phyloP scores from a whole-genome alignment of 2,888 invertebrate genomes.

The Nebria salina region DNA sequence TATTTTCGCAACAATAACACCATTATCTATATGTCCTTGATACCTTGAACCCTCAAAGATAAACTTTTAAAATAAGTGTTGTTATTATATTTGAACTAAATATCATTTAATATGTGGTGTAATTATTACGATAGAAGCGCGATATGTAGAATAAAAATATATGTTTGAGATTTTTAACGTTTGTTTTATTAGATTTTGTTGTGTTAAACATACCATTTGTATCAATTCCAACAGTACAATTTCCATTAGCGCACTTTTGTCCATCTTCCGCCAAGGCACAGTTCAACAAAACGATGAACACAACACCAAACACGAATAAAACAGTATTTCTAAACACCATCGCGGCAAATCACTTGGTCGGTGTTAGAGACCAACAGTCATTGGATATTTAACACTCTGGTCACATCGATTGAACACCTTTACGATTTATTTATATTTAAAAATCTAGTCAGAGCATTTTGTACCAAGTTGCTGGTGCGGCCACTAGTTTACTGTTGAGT shows the following conservation, averaged over 20 bases:
- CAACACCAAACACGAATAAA: constrained; percentile 16
- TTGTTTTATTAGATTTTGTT: background rate
- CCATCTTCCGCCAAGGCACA: constrained; percentile 48
- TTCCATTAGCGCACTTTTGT: constrained; percentile 27
- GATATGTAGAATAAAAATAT: too few relatives aligned
- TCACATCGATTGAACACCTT: background rate
- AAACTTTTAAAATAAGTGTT: too few relatives aligned
- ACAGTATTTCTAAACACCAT: background rate
- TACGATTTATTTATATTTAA: background rate
- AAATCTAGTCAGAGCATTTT: background rate
- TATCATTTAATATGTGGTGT: too few relatives aligned
- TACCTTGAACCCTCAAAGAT: too few relatives aligned
- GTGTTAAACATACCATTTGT: constrained; percentile 22
- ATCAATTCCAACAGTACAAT: constrained; percentile 38
- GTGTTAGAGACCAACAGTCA: background rate
- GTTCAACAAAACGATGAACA: constrained; percentile 49
- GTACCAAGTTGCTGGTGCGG: constrained; percentile 7
- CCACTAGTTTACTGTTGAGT: background rate
- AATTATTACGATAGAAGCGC: too few relatives aligned
- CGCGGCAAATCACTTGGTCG: background rate
- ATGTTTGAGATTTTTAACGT: background rate
- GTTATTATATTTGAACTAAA: too few relatives aligned
- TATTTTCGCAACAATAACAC: too few relatives aligned
- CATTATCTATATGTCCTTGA: too few relatives aligned
- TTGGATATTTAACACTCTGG: constrained; percentile 2